Conservation (phyloP, 2,888 invertebrate species). For the Euplagia quadripunctaria region DNA sequence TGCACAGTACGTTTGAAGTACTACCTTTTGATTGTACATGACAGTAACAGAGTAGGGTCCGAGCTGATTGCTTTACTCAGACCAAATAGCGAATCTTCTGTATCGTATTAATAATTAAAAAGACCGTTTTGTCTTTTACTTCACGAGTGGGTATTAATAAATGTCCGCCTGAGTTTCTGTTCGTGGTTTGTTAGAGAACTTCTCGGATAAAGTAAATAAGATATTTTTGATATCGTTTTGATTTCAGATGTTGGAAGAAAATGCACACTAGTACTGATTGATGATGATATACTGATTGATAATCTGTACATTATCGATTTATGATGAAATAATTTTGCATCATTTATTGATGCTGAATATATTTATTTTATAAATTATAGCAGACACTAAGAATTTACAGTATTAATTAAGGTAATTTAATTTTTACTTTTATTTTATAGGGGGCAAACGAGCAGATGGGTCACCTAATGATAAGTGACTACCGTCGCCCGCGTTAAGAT, state of each 20-base stretch:
- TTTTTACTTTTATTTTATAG: too few species aligned
- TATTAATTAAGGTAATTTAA: too few species aligned
- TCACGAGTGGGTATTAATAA: conserved; percentile 45
- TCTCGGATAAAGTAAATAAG: conserved; percentile 7
- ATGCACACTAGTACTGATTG: not conserved
- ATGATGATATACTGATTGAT: too few species aligned
- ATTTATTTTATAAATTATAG: too few species aligned
- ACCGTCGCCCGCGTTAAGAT: too few species aligned
- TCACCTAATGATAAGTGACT: too few species aligned
- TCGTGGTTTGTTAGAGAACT: conserved; percentile 5
- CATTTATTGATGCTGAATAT: too few species aligned
- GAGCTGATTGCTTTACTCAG: conserved; percentile 66
- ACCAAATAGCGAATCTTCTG: conserved; percentile 59
- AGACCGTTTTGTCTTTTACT: conserved; percentile 45
- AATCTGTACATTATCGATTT: too few species aligned
- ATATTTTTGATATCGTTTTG: not conserved
- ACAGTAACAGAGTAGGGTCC: conserved; percentile 71
- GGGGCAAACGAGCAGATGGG: too few species aligned
- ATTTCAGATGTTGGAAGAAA: not conserved
- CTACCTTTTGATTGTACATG: conserved; percentile 70
- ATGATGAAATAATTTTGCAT: too few species aligned
- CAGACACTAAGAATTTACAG: too few species aligned
- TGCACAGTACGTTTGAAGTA: conserved; percentile 30
- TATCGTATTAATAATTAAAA: conserved; percentile 60
- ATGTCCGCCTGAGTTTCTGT: conserved; percentile 18